Evolutionary conservation across 2,888 invertebrate genomes (phyloP), one percentile per base, ranked within the genome.

Genomic region (Sarcophaga subvicina): DNA sequence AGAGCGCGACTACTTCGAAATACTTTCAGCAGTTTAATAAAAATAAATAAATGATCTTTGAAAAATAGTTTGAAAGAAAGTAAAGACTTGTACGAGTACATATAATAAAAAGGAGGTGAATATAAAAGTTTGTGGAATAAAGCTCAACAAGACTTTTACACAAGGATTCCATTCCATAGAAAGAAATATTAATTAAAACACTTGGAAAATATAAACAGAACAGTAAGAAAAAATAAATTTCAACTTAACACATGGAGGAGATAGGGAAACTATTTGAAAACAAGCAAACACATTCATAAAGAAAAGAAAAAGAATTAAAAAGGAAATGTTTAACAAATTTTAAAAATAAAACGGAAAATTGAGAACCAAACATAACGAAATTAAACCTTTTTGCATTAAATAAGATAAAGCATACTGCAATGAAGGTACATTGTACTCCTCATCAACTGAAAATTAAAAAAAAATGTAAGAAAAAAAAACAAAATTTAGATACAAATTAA

Each of bases 391-490:
- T 87, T 88, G 90, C 90, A 94, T 95, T 90, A 93, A 95, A 94
- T 95, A 95, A 92, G 95, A 95, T 95, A 96, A 95, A 94, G 95
- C 96, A 93, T 95, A 95, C 94, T 95, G 94, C 94, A 96, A 95
- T 92, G 96, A 95, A 93, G 96, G 94, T 94, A 96, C 95, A 94
- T 95, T 95, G 95, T 95, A 96, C 92, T 96, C 96, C 91, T 94
- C 95, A 93, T 95, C 96, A 93, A 95, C 96, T 96, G 96, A 91
- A 95, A 95, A 93, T 87, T 84, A 91, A 89, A 89, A 88, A 90
- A 89, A 89, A 81, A 49, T 49, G 22, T 60, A 60, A 88, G 22
- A 83, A 77, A 77, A 87, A 70, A 72, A 83, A 72, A 83, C 72
- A 84, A 70, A 85, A 76, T 73, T 78, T 88, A 60, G 73, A 79